Percentiles rank a stretch among this genome's conserved stretches.
phyloP scores from a whole-genome alignment of 2,888 invertebrate species.

The Acronicta leporina region DNA sequence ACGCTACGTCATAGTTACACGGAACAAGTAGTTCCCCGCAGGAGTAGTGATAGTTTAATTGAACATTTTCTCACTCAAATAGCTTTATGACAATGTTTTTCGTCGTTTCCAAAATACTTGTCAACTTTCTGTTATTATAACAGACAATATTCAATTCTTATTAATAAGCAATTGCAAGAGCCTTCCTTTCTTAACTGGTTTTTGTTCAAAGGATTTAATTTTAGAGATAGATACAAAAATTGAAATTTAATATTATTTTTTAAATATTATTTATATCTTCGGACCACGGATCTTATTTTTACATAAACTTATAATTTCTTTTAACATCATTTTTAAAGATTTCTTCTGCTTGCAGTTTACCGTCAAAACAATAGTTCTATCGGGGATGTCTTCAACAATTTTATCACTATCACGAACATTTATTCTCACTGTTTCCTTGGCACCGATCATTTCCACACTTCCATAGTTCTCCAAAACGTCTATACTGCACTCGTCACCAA shows the following conservation, averaged over 20 bases:
- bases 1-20: conserved; percentile 18
- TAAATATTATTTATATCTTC: conserved; percentile 4
- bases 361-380: conserved; percentile 11
- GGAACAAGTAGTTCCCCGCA: conserved; percentile 31
- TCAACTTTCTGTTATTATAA: too few relatives aligned
- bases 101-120: not conserved
- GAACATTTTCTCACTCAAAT: conserved; percentile 19
- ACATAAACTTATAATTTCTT: conserved; percentile 22
- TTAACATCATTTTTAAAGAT: conserved; percentile 25
- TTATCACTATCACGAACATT: conserved; percentile 24
- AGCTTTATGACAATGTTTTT: not conserved
- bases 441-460: conserved; percentile 57
- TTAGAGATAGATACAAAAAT: too few relatives aligned
- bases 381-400: conserved; percentile 1
- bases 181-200: too few relatives aligned
- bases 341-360: conserved; percentile 16
- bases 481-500: conserved; percentile 63
- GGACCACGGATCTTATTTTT: conserved; percentile 26
- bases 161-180: too few relatives aligned
- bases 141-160: too few relatives aligned
- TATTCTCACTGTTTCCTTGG: conserved; percentile 43
- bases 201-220: too few relatives aligned
- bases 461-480: conserved; percentile 65
- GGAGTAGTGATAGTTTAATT: not conserved
- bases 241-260: too few relatives aligned